Percentiles rank a stretch among this genome's conserved stretches.
Evolutionary conservation across 2,888 invertebrate genomes (phyloP).

Genomic region (Dolichomitus sp.): DNA sequence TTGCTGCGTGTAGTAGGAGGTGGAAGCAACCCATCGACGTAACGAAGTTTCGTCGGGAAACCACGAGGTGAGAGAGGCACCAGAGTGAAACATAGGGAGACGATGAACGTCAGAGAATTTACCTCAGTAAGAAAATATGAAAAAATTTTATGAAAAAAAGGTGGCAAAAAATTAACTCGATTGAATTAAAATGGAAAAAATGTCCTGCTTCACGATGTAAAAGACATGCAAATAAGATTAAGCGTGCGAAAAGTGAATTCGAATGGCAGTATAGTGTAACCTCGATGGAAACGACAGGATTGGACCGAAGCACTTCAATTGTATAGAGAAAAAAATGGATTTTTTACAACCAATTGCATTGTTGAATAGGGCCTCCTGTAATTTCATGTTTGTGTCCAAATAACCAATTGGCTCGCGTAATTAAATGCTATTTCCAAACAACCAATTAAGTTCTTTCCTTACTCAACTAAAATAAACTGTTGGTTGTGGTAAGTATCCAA

Average conservation of each 20-base stretch:
- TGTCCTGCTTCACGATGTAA: not conserved
- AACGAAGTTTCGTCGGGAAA: constrained; percentile 14
- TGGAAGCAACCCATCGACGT: not conserved
- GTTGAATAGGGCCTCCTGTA: not conserved
- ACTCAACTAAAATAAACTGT: no score
- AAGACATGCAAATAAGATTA: not conserved
- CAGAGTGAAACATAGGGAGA: constrained; percentile 16
- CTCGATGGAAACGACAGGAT: not conserved
- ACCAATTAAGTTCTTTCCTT: no score
- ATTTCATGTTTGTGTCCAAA: no score
- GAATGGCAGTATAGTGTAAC: not conserved
- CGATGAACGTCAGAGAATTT: constrained; percentile 9
- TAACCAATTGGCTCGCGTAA: no score
- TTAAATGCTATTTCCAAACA: no score
- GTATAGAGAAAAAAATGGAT: not conserved
- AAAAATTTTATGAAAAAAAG: not conserved
- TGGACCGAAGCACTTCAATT: not conserved
- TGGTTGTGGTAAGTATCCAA: no score
- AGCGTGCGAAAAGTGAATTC: not conserved
- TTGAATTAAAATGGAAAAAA: not conserved
- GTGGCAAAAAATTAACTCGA: not conserved
- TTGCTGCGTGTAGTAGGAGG: constrained; percentile 23
- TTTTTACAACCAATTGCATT: no score
- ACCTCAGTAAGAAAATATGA: not conserved
- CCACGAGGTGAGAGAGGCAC: not conserved